Evolutionary conservation across 2,113 vertebrate genomes (phyloP).

Genomic region (Pterocles gutturalis): DNA sequence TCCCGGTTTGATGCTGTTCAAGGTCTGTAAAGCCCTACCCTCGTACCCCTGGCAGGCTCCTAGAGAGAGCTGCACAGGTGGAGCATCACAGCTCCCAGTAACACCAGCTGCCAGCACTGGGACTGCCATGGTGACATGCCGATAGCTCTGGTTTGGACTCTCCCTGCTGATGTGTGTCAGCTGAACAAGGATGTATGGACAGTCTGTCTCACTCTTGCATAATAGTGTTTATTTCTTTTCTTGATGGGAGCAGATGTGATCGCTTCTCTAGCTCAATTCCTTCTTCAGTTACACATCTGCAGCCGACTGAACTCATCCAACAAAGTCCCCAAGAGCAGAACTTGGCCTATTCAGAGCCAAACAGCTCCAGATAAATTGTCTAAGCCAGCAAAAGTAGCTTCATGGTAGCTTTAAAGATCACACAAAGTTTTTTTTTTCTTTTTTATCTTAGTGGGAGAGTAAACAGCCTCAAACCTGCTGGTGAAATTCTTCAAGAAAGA

Average conservation of each 20-base stretch:
- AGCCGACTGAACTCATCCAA: neutral
- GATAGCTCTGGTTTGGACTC: neutral
- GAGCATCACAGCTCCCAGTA: neutral
- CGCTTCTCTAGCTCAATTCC: neutral
- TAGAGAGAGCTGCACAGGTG: neutral
- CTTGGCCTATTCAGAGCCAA: neutral
- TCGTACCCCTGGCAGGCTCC: neutral
- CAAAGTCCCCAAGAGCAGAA: neutral
- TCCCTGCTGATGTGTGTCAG: neutral
- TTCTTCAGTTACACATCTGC: conserved; percentile 14
- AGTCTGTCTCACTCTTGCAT: neutral
- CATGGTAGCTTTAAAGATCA: neutral
- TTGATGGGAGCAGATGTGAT: neutral
- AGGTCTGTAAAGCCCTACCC: neutral
- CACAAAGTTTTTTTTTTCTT: neutral
- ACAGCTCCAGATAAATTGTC: neutral
- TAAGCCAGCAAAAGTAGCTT: neutral
- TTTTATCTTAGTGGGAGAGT: neutral
- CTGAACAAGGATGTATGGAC: neutral
- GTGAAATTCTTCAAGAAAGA: neutral
- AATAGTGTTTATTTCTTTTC: neutral
- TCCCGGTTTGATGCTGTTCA: neutral
- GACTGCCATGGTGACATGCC: neutral
- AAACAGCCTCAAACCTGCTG: neutral
- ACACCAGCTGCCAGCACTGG: neutral